phyloP scores from a whole-genome alignment of 2,113 vertebrate genomes.

The Sphyrna mokarran region DNA sequence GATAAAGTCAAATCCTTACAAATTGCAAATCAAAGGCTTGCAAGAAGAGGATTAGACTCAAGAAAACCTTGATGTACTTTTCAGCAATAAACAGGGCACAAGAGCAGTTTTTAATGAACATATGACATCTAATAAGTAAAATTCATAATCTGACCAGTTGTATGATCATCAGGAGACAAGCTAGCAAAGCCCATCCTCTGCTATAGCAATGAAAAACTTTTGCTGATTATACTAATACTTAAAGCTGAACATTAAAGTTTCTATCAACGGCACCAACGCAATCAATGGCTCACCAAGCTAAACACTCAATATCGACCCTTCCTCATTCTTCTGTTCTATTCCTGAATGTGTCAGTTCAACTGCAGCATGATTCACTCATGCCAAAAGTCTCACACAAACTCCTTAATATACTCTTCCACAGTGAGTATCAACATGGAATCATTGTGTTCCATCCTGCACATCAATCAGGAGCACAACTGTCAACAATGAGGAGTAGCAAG shows the following conservation, averaged over 20 bases:
- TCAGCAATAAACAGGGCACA: neutral
- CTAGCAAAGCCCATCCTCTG: neutral
- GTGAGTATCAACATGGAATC: neutral
- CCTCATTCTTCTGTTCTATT: neutral
- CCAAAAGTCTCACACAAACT: neutral
- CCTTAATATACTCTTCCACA: neutral
- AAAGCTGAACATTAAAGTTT: neutral
- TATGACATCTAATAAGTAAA: neutral
- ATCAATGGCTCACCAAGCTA: neutral
- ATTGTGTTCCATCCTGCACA: neutral
- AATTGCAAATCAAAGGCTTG: slow-evolving; percentile 28
- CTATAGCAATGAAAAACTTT: neutral
- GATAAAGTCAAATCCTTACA: slow-evolving; percentile 25
- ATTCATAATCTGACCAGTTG: neutral
- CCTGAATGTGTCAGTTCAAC: neutral
- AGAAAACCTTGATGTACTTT: neutral
- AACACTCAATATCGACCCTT: neutral
- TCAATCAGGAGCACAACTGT: neutral
- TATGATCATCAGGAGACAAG: neutral
- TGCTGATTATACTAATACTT: neutral
- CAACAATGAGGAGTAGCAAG: neutral
- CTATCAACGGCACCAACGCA: neutral
- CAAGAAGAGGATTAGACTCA: slow-evolving; percentile 12
- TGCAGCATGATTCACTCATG: neutral
- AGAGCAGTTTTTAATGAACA: neutral